Evolutionary conservation across 2,888 invertebrate species (phyloP).

Genomic region (Chromoteleia sp.): DNA sequence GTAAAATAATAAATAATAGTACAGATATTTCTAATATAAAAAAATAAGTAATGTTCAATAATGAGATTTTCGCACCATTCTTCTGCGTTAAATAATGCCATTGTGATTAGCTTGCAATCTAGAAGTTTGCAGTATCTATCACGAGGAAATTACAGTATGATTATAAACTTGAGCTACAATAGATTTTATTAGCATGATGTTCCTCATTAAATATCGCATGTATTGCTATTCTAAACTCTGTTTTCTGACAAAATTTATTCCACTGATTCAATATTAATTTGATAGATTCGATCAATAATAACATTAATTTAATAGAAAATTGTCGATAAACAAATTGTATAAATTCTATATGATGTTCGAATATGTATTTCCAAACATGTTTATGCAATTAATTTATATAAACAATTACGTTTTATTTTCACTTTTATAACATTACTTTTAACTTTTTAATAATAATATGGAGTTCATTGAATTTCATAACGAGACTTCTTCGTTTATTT

Average conservation of each 20-base stretch:
- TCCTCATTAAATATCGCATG: constrained; percentile 26
- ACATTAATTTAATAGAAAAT: too few species aligned
- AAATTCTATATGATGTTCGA: too few species aligned
- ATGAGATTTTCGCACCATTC: too few species aligned
- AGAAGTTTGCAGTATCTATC: constrained; percentile 31
- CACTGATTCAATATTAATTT: background rate
- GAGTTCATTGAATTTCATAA: constrained; percentile 33
- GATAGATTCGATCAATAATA: too few species aligned
- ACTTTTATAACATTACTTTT: background rate
- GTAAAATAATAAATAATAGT: too few species aligned
- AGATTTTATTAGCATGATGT: constrained; percentile 39
- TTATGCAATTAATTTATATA: too few species aligned
- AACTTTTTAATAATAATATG: constrained; percentile 18
- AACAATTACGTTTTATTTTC: too few species aligned
- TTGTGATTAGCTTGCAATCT: constrained; percentile 33
- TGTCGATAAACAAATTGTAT: too few species aligned
- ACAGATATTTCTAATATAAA: too few species aligned
- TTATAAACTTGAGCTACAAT: constrained; percentile 35
- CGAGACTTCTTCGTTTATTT: constrained; percentile 34
- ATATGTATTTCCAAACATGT: too few species aligned
- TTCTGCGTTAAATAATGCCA: too few species aligned
- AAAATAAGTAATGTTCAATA: too few species aligned
- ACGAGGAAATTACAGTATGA: constrained; percentile 37
- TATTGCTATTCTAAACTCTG: constrained; percentile 18
- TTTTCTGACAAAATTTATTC: constrained; percentile 1